Evolutionary conservation across 2,888 invertebrate genomes (phyloP), one percentile per base, ranked within the genome.

Genomic region (Plagodis pulveraria): DNA sequence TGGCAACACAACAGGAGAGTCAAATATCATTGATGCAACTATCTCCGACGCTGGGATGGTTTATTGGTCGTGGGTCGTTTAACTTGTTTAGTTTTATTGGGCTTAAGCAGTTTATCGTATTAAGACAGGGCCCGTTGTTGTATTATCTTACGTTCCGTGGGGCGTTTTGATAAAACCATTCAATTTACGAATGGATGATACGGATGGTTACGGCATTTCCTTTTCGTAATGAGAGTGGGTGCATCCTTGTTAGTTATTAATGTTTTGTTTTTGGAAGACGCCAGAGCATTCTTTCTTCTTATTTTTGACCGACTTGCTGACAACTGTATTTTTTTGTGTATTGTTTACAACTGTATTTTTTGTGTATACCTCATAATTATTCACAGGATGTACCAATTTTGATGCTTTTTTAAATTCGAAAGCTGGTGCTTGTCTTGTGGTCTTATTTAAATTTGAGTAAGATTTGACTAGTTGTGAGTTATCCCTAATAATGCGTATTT

Each of bases 81-180:
- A 86, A 87, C 87, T 89, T 89, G 84, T 90, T 89, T 86, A 89
- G 84, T 87, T 88, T 89, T 87, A 89, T 89, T 89, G 82, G 76
- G 63, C 76, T 83, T 81, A 79, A 83, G 80, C 76, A 87, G 85
- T 89, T 90, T 89, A 89, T 88, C 84, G 85, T 87, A 85, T 90
- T 86, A 87, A 89, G 85, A 83, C 79, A 80, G 80, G 74, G 70
- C 40, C 77, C 73, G 81, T 81, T 80, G 81, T 77, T 78, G 74
- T 84, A 83, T 22, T 22, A 22, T 81, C 80, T 77, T 72, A 71
- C 54, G 50, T 55, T 78, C 76, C 76, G 81, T 82, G 73, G 83
- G 83, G 83, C 79, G 81, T 83, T 81, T 80, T 83, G 82, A 86
- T 83, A 82, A 65, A 81, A 79, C 77, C 70, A 77, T 79, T 81